Evolutionary conservation across 2,888 invertebrate species (phyloP), one percentile per base, ranked within the genome.

Genomic region (Panzeria rudis): DNA sequence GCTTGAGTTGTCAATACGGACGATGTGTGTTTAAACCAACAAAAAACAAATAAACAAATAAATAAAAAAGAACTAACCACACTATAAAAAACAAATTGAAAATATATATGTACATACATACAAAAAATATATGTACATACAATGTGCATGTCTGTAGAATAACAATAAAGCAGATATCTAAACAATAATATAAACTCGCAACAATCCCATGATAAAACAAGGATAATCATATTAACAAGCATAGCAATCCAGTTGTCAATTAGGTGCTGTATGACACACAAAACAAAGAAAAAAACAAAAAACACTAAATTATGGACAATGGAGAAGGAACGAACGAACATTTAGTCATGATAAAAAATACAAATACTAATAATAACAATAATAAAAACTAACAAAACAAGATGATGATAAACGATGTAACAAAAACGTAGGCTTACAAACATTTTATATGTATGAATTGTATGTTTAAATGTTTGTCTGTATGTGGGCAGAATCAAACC

Each of bases 211-310:
- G 78, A 80, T 79, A 81, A 68, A 85, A 87, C 78, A 83, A 85
- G 83, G 79, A 84, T 82, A 87, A 86, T 84, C 86, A 85, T 76
- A 87, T 86, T 84, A 86, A 86, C 54, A 82, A 75, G 78, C 71
- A 83, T 84, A 84, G 66, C 85, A 86, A 86, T 87, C 73, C 82
- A 86, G 84, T 87, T 86, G 86, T 87, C 87, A 88, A 88, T 88
- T 88, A 88, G 87, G 85, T 84, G 85, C 82, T 76, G 82, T 79
- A 82, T 71, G 83, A 86, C 84, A 38, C 3, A 38, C 11, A 81
- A 62, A 69, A 80, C 77, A 29, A 2, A 29, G 5, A 2, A 29
- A 80, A 29, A 29, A 38, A 38, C 38, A 81, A 62, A 69, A 80
- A 83, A 80, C 73, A 64, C 82, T 80, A 86, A 86, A 87, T 87